phyloP scores from a whole-genome alignment of 2,888 invertebrate species.

The Tineola bisselliella region DNA sequence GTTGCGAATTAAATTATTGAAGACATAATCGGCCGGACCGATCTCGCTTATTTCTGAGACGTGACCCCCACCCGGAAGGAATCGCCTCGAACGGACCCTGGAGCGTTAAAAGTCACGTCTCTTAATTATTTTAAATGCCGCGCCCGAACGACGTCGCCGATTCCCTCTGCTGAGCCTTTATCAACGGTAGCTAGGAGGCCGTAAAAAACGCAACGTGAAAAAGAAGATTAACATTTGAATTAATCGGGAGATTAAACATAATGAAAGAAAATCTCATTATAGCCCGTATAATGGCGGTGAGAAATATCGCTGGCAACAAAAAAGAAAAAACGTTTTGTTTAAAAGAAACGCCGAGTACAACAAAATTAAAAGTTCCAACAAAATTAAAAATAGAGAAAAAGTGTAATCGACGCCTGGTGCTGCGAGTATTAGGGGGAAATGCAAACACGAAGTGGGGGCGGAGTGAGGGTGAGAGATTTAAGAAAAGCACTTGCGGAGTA shows the following conservation, averaged over 20 bases:
- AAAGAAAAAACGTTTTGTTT: slow-evolving; percentile 43
- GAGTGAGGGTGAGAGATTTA: slow-evolving; percentile 20
- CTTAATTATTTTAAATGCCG: slow-evolving; percentile 58
- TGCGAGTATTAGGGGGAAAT: slow-evolving; percentile 54
- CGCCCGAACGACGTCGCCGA: slow-evolving; percentile 41
- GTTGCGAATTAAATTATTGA: slow-evolving; percentile 67
- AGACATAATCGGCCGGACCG: slow-evolving; percentile 51
- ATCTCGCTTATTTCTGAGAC: slow-evolving; percentile 25
- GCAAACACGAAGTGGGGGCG: slow-evolving; percentile 37
- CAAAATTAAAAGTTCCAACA: slow-evolving; percentile 65
- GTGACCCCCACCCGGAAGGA: slow-evolving; percentile 21
- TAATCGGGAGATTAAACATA: slow-evolving; percentile 69
- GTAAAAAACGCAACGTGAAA: slow-evolving; percentile 56
- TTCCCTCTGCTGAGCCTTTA: slow-evolving; percentile 33
- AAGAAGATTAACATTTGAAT: slow-evolving; percentile 66
- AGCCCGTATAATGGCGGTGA: slow-evolving; percentile 61
- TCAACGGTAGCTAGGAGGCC: slow-evolving; percentile 43
- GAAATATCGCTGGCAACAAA: slow-evolving; percentile 52
- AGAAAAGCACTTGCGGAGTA: slow-evolving; percentile 3
- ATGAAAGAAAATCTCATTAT: slow-evolving; percentile 69
- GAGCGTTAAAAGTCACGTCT: slow-evolving; percentile 42
- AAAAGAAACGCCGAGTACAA: slow-evolving; percentile 59
- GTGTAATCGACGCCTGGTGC: slow-evolving; percentile 62
- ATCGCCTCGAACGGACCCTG: slow-evolving; percentile 22
- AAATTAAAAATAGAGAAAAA: slow-evolving; percentile 66